These are phyloP conservation scores for Papilio polyxenes DNA, from an alignment of 1,140 invertebrate species.

Conservation along the genomic window DNA sequence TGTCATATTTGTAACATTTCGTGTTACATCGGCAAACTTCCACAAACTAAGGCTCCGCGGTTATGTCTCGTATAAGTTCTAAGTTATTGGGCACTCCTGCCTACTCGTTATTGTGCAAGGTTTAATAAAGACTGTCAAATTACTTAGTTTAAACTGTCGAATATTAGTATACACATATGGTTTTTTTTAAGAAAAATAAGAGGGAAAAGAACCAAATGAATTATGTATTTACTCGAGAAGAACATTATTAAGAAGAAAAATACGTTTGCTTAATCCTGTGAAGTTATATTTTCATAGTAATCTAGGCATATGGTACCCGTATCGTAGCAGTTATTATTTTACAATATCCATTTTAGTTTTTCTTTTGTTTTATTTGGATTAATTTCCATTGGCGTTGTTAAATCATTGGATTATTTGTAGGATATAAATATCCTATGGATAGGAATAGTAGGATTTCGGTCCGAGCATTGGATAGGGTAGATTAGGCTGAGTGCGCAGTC, in stretches of 20 bases:
- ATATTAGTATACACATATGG: background rate
- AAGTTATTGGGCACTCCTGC: background rate
- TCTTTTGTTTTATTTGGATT: background rate
- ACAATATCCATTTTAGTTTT: background rate
- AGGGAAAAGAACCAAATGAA: too few species aligned
- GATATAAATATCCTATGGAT: background rate
- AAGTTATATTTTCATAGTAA: background rate
- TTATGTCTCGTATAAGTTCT: background rate
- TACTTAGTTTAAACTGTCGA: background rate
- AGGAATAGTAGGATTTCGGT: conserved; percentile 4
- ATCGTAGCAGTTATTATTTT: too few species aligned
- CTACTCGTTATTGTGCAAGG: background rate
- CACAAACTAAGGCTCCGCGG: background rate
- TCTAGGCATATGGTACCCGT: background rate
- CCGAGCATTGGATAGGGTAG: background rate
- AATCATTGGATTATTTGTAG: background rate
- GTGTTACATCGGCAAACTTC: background rate
- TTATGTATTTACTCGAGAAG: too few species aligned
- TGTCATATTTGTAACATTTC: conserved; percentile 8
- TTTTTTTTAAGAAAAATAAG: too few species aligned
- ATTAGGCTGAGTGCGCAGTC: background rate
- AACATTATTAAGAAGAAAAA: too few species aligned
- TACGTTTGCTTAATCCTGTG: too few species aligned
- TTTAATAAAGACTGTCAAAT: background rate
- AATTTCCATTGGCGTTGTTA: background rate